Conservation (phyloP, 1,140 invertebrate species). For the Hestina assimilis region DNA sequence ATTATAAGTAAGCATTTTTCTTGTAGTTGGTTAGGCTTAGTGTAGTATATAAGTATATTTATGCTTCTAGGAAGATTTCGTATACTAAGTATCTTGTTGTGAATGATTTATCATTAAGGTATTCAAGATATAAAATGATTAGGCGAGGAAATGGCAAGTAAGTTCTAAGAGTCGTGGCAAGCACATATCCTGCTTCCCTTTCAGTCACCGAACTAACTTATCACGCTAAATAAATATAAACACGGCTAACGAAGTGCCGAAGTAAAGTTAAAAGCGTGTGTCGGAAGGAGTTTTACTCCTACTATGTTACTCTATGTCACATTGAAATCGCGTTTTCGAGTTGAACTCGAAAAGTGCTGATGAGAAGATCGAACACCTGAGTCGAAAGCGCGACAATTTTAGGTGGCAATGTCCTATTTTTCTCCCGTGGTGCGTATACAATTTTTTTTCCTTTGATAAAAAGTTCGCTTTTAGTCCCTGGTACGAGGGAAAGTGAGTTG, state of each 20-base stretch:
- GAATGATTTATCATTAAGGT: too few species aligned
- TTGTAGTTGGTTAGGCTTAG: too few species aligned
- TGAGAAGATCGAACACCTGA: background rate
- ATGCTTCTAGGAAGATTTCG: too few species aligned
- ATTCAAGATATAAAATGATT: constrained; percentile 8
- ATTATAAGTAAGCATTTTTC: too few species aligned
- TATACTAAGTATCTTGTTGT: too few species aligned
- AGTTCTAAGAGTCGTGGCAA: constrained; percentile 41
- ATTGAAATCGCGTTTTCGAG: background rate
- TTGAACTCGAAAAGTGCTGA: background rate
- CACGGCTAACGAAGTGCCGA: constrained; percentile 70
- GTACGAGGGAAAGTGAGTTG: too few species aligned
- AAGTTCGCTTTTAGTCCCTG: too few species aligned
- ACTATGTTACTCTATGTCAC: constrained; percentile 24
- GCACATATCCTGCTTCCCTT: constrained; percentile 55
- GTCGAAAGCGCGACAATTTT: too few species aligned
- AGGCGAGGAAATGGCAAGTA: constrained; percentile 46
- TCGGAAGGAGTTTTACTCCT: constrained; percentile 36
- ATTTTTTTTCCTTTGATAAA: too few species aligned
- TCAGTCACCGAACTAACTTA: constrained; percentile 62
- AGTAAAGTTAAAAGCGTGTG: constrained; percentile 66
- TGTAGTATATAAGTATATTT: too few species aligned
- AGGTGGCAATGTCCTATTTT: too few species aligned
- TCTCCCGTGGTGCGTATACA: too few species aligned
- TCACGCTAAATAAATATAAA: constrained; percentile 72